Evolutionary conservation across 2,888 invertebrate species (phyloP).

Genomic region (Hartigia nigra): DNA sequence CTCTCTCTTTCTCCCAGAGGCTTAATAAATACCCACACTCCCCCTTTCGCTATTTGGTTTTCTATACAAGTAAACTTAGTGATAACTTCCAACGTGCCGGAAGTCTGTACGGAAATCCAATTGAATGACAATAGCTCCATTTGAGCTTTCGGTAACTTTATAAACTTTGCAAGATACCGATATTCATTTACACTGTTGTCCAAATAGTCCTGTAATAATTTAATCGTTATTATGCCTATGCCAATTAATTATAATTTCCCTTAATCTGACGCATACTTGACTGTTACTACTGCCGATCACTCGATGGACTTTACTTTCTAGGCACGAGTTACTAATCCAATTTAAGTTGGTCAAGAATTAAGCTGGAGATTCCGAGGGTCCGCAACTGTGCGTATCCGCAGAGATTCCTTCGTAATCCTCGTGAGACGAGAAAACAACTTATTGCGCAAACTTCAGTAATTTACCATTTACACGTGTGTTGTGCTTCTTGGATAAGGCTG

Average conservation of each 20-base stretch:
- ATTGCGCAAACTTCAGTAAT: neutral
- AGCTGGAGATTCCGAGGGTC: slow-evolving; percentile 23
- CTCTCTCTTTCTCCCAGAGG: no score
- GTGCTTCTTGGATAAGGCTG: neutral
- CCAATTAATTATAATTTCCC: no score
- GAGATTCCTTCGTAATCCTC: slow-evolving; percentile 15
- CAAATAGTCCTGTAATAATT: no score
- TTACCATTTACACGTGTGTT: neutral
- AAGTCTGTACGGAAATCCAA: neutral
- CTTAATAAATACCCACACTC: no score
- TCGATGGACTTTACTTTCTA: slow-evolving; percentile 14
- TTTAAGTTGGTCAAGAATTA: slow-evolving; percentile 23
- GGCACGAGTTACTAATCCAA: slow-evolving; percentile 20
- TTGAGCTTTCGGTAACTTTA: neutral
- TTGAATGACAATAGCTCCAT: neutral
- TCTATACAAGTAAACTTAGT: neutral
- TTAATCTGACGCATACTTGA: no score
- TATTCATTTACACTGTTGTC: neutral
- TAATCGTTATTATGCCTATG: no score
- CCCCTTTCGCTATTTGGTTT: neutral
- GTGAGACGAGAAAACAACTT: slow-evolving; percentile 10
- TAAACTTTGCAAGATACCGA: neutral
- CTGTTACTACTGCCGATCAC: slow-evolving; percentile 6
- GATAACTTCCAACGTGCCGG: neutral
- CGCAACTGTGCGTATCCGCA: slow-evolving; percentile 12